phyloP scores from a whole-genome alignment of 1,140 invertebrate genomes.

The Pseudomyrmex pallidus region DNA sequence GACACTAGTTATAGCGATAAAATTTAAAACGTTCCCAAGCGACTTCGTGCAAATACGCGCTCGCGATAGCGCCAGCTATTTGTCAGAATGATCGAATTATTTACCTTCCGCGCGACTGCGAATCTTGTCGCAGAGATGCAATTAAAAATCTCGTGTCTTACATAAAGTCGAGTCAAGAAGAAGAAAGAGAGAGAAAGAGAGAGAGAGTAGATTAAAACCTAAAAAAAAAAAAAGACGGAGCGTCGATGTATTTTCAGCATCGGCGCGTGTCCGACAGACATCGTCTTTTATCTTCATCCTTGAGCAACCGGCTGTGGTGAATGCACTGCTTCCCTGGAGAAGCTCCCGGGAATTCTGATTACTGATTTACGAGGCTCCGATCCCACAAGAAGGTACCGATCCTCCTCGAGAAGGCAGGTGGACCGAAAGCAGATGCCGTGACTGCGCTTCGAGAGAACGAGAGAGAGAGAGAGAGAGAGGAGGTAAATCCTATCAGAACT shows the following conservation, averaged over 20 bases:
- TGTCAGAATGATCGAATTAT: conserved; percentile 27
- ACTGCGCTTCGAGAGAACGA: conserved; percentile 59
- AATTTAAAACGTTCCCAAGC: conserved; percentile 53
- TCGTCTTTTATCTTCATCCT: conserved; percentile 25
- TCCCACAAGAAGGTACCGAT: conserved; percentile 72
- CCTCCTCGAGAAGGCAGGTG: conserved; percentile 68
- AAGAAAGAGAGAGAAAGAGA: not conserved
- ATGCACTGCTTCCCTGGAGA: conserved; percentile 9
- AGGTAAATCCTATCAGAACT: conserved; percentile 83
- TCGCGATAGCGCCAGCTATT: not conserved
- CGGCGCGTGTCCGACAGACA: conserved; percentile 23
- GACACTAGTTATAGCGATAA: conserved; percentile 47
- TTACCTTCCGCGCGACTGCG: not conserved
- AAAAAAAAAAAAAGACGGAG: not conserved
- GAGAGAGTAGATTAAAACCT: not conserved
- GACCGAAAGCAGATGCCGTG: conserved; percentile 69
- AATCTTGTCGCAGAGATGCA: conserved; percentile 8
- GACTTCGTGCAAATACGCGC: conserved; percentile 6
- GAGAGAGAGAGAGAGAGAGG: conserved; percentile 15
- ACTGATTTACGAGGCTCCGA: conserved; percentile 82
- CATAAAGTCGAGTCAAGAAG: not conserved
- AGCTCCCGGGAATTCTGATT: conserved; percentile 79
- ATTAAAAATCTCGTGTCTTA: conserved; percentile 1
- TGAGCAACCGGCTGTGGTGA: conserved; percentile 33
- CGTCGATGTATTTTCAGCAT: conserved; percentile 44